Evolutionary conservation across 2,113 vertebrate species (phyloP).

Genomic region (Theropithecus gelada): DNA sequence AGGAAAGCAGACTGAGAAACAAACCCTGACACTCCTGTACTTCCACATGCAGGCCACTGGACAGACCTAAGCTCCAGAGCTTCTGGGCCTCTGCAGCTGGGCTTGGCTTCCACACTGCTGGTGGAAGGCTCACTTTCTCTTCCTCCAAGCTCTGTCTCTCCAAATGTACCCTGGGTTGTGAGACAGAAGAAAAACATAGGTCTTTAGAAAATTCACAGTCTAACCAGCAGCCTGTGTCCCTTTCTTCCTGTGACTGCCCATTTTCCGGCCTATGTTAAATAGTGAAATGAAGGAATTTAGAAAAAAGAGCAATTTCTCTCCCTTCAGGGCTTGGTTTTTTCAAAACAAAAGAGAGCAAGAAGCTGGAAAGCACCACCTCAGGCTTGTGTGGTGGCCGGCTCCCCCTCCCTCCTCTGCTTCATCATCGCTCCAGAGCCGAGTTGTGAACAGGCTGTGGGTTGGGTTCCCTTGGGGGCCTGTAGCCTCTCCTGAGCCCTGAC

Average conservation of each 20-base stretch:
- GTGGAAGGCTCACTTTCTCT: neutral
- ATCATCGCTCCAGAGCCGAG: accelerated
- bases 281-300: neutral
- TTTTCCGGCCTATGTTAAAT: neutral
- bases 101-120: neutral
- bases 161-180: neutral
- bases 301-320: neutral
- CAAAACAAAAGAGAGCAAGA: neutral
- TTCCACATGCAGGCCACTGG: neutral
- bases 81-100: neutral
- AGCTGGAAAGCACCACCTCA: neutral
- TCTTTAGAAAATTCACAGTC: neutral
- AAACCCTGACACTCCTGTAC: neutral
- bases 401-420: neutral
- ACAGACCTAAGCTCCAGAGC: neutral
- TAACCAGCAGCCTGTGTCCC: neutral
- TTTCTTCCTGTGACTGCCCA: neutral
- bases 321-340: neutral
- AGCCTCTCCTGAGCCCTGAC: neutral
- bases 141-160: neutral
- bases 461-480: neutral
- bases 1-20: neutral
- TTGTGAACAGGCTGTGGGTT: accelerated
- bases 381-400: neutral
- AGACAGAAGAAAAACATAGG: neutral